Base-by-base conservation (phyloP, 2,113 vertebrate genomes). In the Amazona guildingii region DNA sequence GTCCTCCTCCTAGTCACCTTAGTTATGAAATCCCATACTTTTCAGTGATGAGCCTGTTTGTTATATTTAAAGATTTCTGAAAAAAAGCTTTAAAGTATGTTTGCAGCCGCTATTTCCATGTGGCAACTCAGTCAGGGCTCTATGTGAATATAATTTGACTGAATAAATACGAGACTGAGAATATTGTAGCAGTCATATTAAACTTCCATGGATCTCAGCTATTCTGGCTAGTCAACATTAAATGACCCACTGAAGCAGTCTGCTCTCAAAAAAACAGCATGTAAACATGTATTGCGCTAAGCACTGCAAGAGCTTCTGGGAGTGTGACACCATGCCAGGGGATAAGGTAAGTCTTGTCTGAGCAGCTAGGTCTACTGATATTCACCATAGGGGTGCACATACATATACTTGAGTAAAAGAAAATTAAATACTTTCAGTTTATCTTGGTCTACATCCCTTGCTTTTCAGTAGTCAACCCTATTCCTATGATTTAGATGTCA, bases 271-370 rank as follows among this genome's bases (percentile, higher is more conserved):
- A 57, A 43, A 25, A 9, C 0, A 2, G 17, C 21, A 24, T 24
- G 15, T 9, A 55, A 9, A 52, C 20, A 2, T 79, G 51, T 66
- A 24, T 46, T 66, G 17, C 4, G 3, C 19, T 46, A 0, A 23
- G 24, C 20, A 20, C 41, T 62, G 25, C 55, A 29, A 37, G 67
- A 48, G 25, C 48, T 84, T 27, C 48, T 46, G 49, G 29, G 67
- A 27, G 43, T 9, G 18, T 55, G 28, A 18, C 41, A 49, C 49
- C 7, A 1, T 1, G 1, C 24, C 33, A 15, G 49, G 43, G 39
- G 11, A 5, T 46, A 12, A 66, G 76, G 49, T 4, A 0, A 43
- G n/a, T 57, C 54, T 44, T 54, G 4, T 69, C 20, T 86, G 33
- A 73, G 63, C 44, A 28, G 1, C 35, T 37, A 21, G 49, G 48